phyloP scores from a whole-genome alignment of 2,797 vertebrate genomes.

The Protosalanx chinensis region DNA sequence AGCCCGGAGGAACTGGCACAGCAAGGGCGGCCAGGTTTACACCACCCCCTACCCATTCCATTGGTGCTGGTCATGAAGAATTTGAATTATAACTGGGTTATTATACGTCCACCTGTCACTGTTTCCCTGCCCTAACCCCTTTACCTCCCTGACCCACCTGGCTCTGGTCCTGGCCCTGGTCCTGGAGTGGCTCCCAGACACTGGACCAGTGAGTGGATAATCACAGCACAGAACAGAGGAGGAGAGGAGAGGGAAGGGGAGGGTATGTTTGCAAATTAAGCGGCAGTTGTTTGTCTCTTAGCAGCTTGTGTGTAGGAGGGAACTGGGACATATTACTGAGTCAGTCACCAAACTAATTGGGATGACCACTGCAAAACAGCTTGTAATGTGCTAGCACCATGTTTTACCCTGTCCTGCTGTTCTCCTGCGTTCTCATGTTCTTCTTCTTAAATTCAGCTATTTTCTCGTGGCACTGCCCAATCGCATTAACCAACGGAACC shows the following conservation, averaged over 20 bases:
- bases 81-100: neutral
- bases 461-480: too few relatives aligned
- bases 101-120: neutral
- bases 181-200: neutral
- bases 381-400: too few relatives aligned
- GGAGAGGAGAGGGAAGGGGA: neutral
- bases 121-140: too few relatives aligned
- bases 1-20: slow-evolving; percentile 33
- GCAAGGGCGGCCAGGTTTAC: slow-evolving; percentile 23
- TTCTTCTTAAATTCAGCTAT: too few relatives aligned
- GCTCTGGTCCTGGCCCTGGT: neutral
- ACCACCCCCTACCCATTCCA: neutral
- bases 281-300: neutral
- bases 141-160: neutral
- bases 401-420: neutral
- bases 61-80: neutral
- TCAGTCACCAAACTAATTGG: neutral
- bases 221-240: neutral
- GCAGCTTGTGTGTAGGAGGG: slow-evolving; percentile 3
- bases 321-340: neutral
- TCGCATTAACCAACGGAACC: too few relatives aligned
- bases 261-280: neutral
- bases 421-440: neutral
- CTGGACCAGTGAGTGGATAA: too few relatives aligned
- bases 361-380: neutral